Evolutionary conservation across 2,113 vertebrate species (phyloP).

Genomic region (Pimephales promelas): DNA sequence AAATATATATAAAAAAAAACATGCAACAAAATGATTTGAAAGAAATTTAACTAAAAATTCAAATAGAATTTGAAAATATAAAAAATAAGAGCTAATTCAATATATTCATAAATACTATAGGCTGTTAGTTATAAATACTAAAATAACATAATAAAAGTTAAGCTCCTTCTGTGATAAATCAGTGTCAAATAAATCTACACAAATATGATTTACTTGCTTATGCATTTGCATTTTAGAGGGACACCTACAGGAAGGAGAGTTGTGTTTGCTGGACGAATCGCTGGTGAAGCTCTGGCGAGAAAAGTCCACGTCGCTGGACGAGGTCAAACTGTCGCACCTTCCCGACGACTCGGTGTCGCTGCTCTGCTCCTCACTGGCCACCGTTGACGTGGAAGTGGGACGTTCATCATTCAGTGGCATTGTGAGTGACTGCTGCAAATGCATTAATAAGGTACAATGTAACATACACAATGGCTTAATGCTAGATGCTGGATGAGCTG

Average conservation of each 20-base stretch:
- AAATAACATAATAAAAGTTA: neutral
- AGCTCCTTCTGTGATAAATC: neutral
- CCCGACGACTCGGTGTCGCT: constrained; percentile 84
- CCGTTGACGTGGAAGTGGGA: constrained; percentile 68
- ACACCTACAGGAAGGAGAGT: constrained; percentile 88
- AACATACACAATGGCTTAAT: neutral
- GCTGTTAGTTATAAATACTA: too few species aligned
- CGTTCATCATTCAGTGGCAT: constrained; percentile 88
- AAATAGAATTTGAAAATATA: too few species aligned
- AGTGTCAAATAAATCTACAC: neutral
- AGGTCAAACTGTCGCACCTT: constrained; percentile 81
- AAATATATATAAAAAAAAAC: neutral
- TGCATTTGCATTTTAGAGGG: neutral
- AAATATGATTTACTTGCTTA: neutral
- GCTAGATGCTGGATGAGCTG: too few species aligned
- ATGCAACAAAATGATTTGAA: neutral
- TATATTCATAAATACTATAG: neutral
- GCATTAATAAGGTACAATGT: neutral
- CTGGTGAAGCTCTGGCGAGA: constrained; percentile 89
- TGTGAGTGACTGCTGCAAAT: constrained; percentile 62
- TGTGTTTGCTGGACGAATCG: constrained; percentile 87
- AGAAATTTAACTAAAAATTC: neutral
- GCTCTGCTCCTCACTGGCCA: constrained; percentile 78
- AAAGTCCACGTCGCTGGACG: constrained; percentile 82
- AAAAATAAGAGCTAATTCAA: neutral